Conservation (phyloP, 2,888 invertebrate species). For the Ophion ellenae region DNA sequence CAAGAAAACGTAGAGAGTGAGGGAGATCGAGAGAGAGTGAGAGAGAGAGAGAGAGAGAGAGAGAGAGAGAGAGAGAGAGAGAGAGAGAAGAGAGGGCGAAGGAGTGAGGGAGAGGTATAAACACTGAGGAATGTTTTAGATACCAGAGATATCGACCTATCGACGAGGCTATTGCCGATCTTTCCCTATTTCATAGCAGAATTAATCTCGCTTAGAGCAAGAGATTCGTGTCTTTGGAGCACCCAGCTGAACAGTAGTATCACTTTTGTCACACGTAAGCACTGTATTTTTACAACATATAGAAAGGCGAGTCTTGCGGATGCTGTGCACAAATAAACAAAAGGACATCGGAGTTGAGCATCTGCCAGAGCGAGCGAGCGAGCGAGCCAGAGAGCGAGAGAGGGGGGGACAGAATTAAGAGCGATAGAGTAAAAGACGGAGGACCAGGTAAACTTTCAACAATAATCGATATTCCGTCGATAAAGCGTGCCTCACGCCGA, state of each 20-base stretch:
- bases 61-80: slow-evolving; percentile 69
- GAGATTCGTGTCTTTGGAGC: background rate
- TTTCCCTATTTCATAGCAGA: slow-evolving; percentile 3
- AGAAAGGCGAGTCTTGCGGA: slow-evolving; percentile 64
- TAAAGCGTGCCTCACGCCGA: slow-evolving; percentile 59
- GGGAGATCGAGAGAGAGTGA: slow-evolving; percentile 67
- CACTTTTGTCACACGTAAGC: slow-evolving; percentile 57
- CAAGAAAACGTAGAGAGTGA: slow-evolving; percentile 75
- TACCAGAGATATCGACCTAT: slow-evolving; percentile 72
- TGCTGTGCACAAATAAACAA: slow-evolving; percentile 79
- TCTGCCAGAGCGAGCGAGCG: slow-evolving; percentile 34
- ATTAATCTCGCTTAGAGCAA: background rate
- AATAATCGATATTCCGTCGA: slow-evolving; percentile 49
- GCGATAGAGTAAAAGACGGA: slow-evolving; percentile 1
- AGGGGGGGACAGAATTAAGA: background rate
- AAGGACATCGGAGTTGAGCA: slow-evolving; percentile 67
- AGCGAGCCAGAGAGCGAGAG: background rate
- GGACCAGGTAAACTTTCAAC: slow-evolving; percentile 30
- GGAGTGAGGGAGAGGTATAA: slow-evolving; percentile 73
- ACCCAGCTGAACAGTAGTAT: slow-evolving; percentile 24
- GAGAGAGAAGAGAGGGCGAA: slow-evolving; percentile 57
- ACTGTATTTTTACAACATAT: slow-evolving; percentile 72
- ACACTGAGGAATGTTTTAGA: slow-evolving; percentile 81
- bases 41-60: slow-evolving; percentile 71
- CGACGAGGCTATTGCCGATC: slow-evolving; percentile 63